These are phyloP conservation scores for Todiramphus saurophagus DNA, from an alignment of 2,113 vertebrate genomes.

Conservation along the genomic window DNA sequence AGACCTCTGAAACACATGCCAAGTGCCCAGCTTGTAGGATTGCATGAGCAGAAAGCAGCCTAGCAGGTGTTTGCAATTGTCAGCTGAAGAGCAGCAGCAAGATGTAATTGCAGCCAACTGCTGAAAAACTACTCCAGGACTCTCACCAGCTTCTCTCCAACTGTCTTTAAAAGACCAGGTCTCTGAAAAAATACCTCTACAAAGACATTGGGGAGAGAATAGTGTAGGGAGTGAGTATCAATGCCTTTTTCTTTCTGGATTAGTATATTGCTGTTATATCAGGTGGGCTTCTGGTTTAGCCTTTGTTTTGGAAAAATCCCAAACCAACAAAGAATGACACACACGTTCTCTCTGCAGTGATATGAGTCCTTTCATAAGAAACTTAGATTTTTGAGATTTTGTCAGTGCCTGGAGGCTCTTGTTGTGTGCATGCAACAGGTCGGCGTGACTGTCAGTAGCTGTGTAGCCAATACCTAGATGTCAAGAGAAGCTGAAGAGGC, in stretches of 20 bases:
- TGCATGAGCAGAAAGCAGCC: not conserved
- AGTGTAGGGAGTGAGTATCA: rapidly evolving
- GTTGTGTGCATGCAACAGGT: rapidly evolving
- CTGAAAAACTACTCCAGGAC: not conserved
- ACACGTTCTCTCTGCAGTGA: rapidly evolving
- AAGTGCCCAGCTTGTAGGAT: not conserved
- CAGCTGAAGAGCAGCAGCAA: not conserved
- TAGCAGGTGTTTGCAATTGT: not conserved
- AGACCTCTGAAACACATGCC: rapidly evolving
- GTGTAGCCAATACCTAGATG: too few relatives aligned
- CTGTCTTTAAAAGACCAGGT: not conserved
- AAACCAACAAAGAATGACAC: not conserved
- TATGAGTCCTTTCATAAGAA: not conserved
- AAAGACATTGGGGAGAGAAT: rapidly evolving
- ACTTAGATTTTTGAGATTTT: not conserved
- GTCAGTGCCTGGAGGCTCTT: not conserved
- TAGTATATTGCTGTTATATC: not conserved
- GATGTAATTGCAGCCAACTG: not conserved
- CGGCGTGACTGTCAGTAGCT: not conserved
- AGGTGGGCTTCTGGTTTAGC: not conserved
- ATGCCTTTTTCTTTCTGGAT: not conserved
- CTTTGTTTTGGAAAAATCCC: not conserved
- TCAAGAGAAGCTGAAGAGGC: not conserved
- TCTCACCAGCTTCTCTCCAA: not conserved
- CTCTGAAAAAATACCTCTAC: not conserved